These are phyloP conservation scores for Fragum whitleyi DNA, from an alignment of 2,888 invertebrate species.

Conservation along the genomic window DNA sequence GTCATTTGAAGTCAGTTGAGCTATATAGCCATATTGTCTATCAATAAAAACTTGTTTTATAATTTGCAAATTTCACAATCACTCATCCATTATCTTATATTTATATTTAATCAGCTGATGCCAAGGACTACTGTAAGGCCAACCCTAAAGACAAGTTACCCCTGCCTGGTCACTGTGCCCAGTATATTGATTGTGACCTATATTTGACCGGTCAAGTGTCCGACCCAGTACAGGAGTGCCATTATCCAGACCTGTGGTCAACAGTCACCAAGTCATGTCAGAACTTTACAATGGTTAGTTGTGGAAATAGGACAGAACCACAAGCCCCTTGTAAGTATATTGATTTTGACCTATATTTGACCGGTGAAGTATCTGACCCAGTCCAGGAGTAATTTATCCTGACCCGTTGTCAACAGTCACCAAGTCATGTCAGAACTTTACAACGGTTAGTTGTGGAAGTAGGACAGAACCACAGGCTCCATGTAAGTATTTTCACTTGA, in stretches of 20 bases:
- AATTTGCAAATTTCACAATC: too few relatives aligned
- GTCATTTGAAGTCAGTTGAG: too few relatives aligned
- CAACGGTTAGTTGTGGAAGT: slow-evolving; percentile 56
- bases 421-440: slow-evolving; percentile 60
- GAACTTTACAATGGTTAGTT: slow-evolving; percentile 60
- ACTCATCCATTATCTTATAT: too few relatives aligned
- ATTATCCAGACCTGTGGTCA: slow-evolving; percentile 71
- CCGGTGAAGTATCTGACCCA: slow-evolving; percentile 24
- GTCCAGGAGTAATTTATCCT: slow-evolving; percentile 72
- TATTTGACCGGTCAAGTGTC: neutral
- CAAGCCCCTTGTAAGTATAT: slow-evolving; percentile 67
- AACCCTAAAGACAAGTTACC: slow-evolving; percentile 52
- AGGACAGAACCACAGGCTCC: slow-evolving; percentile 65
- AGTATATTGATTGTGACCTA: slow-evolving; percentile 64
- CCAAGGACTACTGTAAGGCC: slow-evolving; percentile 57
- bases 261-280: slow-evolving; percentile 53
- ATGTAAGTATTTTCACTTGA: slow-evolving; percentile 51
- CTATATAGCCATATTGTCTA: too few relatives aligned
- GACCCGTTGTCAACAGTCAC: slow-evolving; percentile 64
- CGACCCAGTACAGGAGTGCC: slow-evolving; percentile 67
- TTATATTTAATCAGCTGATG: slow-evolving; percentile 58
- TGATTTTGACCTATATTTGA: slow-evolving; percentile 52
- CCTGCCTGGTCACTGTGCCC: slow-evolving; percentile 62
- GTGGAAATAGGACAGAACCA: slow-evolving; percentile 58
- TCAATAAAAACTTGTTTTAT: too few relatives aligned